Conservation (phyloP, 2,797 vertebrate species). For the Lophius americanus region DNA sequence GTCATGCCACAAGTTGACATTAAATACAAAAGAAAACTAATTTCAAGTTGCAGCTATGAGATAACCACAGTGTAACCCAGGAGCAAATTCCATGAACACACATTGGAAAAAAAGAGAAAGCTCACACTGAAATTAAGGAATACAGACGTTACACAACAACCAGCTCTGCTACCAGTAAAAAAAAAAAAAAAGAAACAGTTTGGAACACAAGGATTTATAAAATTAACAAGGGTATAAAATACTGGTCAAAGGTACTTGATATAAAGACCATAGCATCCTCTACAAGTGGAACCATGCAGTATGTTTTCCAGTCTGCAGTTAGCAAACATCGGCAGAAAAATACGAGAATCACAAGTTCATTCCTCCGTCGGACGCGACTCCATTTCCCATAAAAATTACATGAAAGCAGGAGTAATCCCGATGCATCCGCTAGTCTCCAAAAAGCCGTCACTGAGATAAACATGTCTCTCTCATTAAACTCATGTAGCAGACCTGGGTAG, state of each 20-base stretch:
- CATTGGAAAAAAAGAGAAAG: slow-evolving; percentile 44
- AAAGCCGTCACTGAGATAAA: slow-evolving; percentile 47
- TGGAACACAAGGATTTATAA: slow-evolving; percentile 75
- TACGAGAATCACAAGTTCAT: slow-evolving; percentile 82
- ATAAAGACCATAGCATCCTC: slow-evolving; percentile 80
- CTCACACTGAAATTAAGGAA: slow-evolving; percentile 65
- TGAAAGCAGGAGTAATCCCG: slow-evolving; percentile 49
- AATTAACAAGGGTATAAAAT: slow-evolving; percentile 86
- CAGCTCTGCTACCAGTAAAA: slow-evolving; percentile 73
- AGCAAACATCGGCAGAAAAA: slow-evolving; percentile 82
- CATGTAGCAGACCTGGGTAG: slow-evolving; percentile 59
- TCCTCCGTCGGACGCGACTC: slow-evolving; percentile 65
- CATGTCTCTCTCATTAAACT: slow-evolving; percentile 40
- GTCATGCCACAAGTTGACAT: slow-evolving; percentile 89
- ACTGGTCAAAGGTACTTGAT: slow-evolving; percentile 81
- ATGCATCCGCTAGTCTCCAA: slow-evolving; percentile 48
- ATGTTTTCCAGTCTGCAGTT: slow-evolving; percentile 73
- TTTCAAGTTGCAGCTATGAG: slow-evolving; percentile 78
- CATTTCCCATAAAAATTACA: slow-evolving; percentile 48
- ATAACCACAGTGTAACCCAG: slow-evolving; percentile 86
- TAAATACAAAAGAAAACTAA: slow-evolving; percentile 84
- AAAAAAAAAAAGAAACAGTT: too few species aligned
- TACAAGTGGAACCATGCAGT: slow-evolving; percentile 84
- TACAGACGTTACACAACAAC: slow-evolving; percentile 68
- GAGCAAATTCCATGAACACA: slow-evolving; percentile 63